Evolutionary conservation across 1,140 invertebrate species (phyloP).

Genomic region (Drosophila saltans): DNA sequence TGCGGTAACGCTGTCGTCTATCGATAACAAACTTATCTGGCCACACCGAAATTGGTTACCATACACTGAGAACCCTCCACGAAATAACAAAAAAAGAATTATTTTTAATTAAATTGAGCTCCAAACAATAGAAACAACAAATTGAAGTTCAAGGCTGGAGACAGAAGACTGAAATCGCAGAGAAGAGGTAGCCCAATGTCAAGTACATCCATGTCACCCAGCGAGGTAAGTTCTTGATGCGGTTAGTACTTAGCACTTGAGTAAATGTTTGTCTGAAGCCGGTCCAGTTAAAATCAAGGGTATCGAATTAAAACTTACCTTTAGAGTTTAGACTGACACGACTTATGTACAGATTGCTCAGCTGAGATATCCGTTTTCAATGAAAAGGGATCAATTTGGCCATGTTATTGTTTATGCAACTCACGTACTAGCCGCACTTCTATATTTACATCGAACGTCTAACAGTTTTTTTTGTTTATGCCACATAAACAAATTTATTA

Average conservation of each 20-base stretch:
- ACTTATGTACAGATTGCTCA: slow-evolving; percentile 20
- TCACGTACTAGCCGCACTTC: slow-evolving; percentile 17
- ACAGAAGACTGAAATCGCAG: not conserved
- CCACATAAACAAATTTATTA: slow-evolving; percentile 51
- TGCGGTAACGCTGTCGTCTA: not conserved
- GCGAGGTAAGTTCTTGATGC: slow-evolving; percentile 60
- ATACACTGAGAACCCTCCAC: not conserved
- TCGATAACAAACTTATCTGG: not conserved
- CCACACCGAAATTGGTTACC: not conserved
- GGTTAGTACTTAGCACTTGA: slow-evolving; percentile 50
- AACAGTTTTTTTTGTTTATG: slow-evolving; percentile 47
- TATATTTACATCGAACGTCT: slow-evolving; percentile 27
- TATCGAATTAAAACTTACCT: slow-evolving; percentile 16
- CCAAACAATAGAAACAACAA: not conserved
- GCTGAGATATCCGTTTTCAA: slow-evolving; percentile 12
- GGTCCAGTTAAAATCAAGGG: not conserved
- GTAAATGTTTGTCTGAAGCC: slow-evolving; percentile 57
- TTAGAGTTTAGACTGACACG: not conserved
- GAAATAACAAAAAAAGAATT: not conserved
- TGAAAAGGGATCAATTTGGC: slow-evolving; percentile 24
- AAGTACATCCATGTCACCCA: slow-evolving; percentile 69
- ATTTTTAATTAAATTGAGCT: not conserved
- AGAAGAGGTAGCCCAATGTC: not conserved
- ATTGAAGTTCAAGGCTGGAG: not conserved
- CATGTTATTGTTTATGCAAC: slow-evolving; percentile 52